Base-by-base conservation (phyloP, 2,113 vertebrate species). In the Pachycephala philippinensis region DNA sequence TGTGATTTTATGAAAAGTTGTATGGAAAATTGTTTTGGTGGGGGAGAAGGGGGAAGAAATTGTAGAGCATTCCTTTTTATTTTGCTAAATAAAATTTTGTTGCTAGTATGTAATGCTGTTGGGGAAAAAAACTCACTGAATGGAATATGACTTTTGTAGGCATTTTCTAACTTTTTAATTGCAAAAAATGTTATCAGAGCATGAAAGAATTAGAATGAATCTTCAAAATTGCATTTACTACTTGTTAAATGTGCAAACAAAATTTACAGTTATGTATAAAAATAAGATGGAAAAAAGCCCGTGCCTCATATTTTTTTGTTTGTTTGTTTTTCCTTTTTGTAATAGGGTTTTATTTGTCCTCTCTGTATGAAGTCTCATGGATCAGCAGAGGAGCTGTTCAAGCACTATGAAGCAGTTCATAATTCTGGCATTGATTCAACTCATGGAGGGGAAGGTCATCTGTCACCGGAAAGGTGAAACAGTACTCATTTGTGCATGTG, bases 291-390 rank as follows among this genome's bases (percentile, higher is more conserved):
- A 56, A 71, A 84, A 79, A 53, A 31, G 9, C n/a, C n/a, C 49
- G 1, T 18, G 49, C 83, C 37, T 95, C 26, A 82, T 22, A 59
- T 13, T 56, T 42, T 10, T 59, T 56, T 70, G 2, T 35, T 75
- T 74, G 13, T 63, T 40, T 61, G 8, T 68, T 86, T 86, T 89
- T 68, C 7, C 20, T 70, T 95, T 47, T 96, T 85, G 23, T 72
- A 93, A 40, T 95, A 99, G 99, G 99, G 99, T 61, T 99, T 99
- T 97, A 99, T 99, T 97, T 99, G 99, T 98, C 99, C 99, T 65
- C 99, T 99, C 94, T 99, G 99, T 97, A 99, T 99, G 99, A 99
- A 99, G 97, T 99, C 99, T 83, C 99, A 99, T 97, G 99, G 98
- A 97, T 99, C 99, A 86, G 99, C 99, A 20, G 99, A 99, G 95